phyloP scores from a whole-genome alignment of 2,113 vertebrate genomes.

The Strigops habroptila region DNA sequence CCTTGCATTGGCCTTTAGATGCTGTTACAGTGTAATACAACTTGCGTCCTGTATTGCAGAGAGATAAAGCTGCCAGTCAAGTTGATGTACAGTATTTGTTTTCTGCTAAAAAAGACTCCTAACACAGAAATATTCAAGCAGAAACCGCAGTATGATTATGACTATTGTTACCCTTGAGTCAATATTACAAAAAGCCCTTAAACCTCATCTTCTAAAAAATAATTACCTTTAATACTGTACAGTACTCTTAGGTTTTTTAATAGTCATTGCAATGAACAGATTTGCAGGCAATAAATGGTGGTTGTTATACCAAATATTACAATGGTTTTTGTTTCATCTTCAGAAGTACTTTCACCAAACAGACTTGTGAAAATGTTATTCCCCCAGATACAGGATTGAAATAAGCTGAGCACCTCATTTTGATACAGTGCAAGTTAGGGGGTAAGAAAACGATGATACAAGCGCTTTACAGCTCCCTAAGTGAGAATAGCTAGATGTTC shows the following conservation, averaged over 20 bases:
- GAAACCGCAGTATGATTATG: background rate
- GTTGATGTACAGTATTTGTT: background rate
- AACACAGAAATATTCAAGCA: background rate
- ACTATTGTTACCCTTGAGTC: background rate
- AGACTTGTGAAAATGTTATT: background rate
- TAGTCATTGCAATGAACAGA: background rate
- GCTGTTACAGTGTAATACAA: background rate
- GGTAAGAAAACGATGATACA: rapidly evolving
- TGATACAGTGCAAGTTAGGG: no score
- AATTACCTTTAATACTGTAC: background rate
- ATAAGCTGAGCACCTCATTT: background rate
- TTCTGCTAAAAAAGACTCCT: background rate
- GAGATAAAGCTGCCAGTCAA: background rate
- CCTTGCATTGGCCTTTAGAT: background rate
- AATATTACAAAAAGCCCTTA: background rate
- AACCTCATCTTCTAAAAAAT: background rate
- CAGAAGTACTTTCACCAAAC: background rate
- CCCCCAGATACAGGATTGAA: background rate
- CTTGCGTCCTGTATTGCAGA: background rate
- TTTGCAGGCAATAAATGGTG: background rate
- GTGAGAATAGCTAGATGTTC: background rate
- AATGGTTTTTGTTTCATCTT: background rate
- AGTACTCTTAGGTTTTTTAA: background rate
- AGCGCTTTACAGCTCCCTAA: background rate
- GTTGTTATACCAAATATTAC: background rate